Evolutionary conservation across 2,888 invertebrate genomes (phyloP).

Genomic region (Fissipunctia ypsillon): DNA sequence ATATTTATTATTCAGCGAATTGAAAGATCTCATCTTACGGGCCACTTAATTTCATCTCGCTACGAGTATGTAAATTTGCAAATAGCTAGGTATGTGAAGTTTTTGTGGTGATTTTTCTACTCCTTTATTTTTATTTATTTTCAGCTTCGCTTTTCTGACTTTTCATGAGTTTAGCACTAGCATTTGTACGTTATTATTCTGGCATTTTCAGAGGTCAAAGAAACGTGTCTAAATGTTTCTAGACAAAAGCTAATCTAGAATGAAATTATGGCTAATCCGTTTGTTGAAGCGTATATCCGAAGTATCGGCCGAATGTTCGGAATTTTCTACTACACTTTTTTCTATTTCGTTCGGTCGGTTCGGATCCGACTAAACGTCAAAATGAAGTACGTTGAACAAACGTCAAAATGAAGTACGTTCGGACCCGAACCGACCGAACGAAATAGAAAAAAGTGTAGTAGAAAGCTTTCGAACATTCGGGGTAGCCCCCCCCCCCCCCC

Average conservation of each 20-base stretch:
- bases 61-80: conserved; percentile 48
- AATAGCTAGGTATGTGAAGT: conserved; percentile 3
- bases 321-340: too few relatives aligned
- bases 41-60: conserved; percentile 46
- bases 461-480: too few relatives aligned
- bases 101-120: conserved; percentile 14
- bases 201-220: background rate
- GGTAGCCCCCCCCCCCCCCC: too few relatives aligned
- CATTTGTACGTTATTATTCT: background rate
- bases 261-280: too few relatives aligned
- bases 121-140: background rate
- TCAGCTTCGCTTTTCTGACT: background rate
- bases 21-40: conserved; percentile 57
- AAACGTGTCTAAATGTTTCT: background rate
- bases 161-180: background rate
- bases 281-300: too few relatives aligned
- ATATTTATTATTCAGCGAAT: conserved; percentile 64
- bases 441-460: too few relatives aligned
- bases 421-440: too few relatives aligned
- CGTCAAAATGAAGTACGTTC: too few relatives aligned
- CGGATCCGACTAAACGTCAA: too few relatives aligned
- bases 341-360: too few relatives aligned
- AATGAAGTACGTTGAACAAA: too few relatives aligned
- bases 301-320: too few relatives aligned
- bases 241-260: background rate